Evolutionary conservation across 53 echinoderm and acorn worm species (phyloP).

Genomic region (Echinometra lucunter): DNA sequence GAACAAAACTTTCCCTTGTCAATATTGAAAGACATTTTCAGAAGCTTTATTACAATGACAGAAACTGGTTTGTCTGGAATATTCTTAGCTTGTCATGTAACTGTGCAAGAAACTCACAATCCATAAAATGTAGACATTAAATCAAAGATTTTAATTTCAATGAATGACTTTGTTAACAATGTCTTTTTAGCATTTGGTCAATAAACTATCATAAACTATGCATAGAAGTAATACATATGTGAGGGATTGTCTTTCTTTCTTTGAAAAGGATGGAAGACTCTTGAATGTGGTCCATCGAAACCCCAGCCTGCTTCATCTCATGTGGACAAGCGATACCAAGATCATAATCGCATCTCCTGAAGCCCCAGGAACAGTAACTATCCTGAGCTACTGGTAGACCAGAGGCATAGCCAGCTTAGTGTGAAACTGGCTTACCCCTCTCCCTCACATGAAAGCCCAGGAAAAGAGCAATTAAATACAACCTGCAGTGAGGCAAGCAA

Average conservation of each 20-base stretch:
- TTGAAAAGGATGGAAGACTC: slow-evolving; percentile 78
- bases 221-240: no score
- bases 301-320: slow-evolving; percentile 90
- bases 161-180: no score
- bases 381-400: slow-evolving; percentile 89
- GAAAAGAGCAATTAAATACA: neutral
- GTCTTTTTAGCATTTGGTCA: no score
- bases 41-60: no score
- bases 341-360: slow-evolving; percentile 93
- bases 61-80: no score
- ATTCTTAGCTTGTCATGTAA: no score
- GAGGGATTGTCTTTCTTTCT: neutral
- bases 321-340: slow-evolving; percentile 97
- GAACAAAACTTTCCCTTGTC: no score
- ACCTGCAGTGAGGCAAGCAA: neutral
- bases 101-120: no score
- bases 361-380: slow-evolving; percentile 88
- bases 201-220: no score
- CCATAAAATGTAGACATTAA: no score
- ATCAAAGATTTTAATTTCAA: no score
- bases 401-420: neutral
- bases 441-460: neutral
- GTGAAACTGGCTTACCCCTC: neutral
- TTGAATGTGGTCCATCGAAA: slow-evolving; percentile 95
- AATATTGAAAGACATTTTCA: no score